These are phyloP conservation scores for Ornithoptera alexandrae DNA, from an alignment of 2,888 invertebrate species.

Conservation along the genomic window DNA sequence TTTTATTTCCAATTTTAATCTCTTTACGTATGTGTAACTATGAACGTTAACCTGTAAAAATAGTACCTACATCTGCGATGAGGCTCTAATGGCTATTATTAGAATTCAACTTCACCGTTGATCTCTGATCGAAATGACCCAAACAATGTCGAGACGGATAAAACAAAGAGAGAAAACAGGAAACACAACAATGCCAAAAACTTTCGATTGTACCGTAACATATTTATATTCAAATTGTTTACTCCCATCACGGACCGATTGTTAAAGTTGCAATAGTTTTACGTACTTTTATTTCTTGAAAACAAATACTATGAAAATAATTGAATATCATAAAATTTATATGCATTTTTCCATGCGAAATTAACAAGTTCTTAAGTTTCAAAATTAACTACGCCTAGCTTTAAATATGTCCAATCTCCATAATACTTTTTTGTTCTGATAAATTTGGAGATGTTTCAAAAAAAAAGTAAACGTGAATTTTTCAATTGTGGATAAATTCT, in stretches of 20 bases:
- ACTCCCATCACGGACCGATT: constrained; percentile 10
- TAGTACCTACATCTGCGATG: constrained; percentile 33
- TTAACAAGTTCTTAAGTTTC: too few species aligned
- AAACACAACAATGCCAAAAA: constrained; percentile 29
- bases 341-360: not conserved
- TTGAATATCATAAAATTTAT: not conserved
- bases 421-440: too few species aligned
- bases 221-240: constrained; percentile 25
- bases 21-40: not conserved
- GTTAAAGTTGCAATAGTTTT: constrained; percentile 3
- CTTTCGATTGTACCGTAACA: constrained; percentile 30
- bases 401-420: too few species aligned
- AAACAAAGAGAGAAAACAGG: constrained; percentile 31
- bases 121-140: constrained; percentile 29
- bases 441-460: too few species aligned
- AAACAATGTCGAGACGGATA: constrained; percentile 18
- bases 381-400: too few species aligned
- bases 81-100: constrained; percentile 35
- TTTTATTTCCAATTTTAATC: too few species aligned
- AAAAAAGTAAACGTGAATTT: too few species aligned
- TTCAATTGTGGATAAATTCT: too few species aligned
- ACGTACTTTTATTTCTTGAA: not conserved
- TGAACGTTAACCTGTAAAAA: not conserved
- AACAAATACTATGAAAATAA: not conserved
- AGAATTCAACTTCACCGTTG: constrained; percentile 34